Percentiles rank a stretch among this genome's conserved stretches.
phyloP scores from a whole-genome alignment of 2,888 invertebrate genomes.

The Gortyna flavago region DNA sequence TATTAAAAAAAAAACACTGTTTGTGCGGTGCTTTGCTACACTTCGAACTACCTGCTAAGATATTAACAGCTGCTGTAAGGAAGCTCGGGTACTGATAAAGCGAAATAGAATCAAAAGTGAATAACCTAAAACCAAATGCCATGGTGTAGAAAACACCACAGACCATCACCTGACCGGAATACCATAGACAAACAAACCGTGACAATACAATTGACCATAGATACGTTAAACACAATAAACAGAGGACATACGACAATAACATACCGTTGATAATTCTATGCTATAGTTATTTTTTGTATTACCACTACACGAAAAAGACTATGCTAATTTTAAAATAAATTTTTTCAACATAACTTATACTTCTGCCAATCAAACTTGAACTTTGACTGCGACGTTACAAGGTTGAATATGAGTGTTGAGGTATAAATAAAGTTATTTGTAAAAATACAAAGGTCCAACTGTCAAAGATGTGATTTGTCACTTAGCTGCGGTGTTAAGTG shows the following conservation, averaged over 20 bases:
- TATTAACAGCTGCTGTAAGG: neutral
- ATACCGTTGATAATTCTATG: slow-evolving; percentile 65
- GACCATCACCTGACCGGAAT: slow-evolving; percentile 62
- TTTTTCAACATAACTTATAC: slow-evolving; percentile 2
- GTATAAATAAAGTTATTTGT: slow-evolving; percentile 22
- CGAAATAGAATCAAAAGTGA: neutral
- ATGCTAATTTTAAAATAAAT: slow-evolving; percentile 59
- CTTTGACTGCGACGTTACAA: accelerated
- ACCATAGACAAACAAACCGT: slow-evolving; percentile 70
- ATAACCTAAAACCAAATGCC: neutral
- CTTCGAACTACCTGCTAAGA: neutral
- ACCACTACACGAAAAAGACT: slow-evolving; percentile 73
- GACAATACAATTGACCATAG: slow-evolving; percentile 68
- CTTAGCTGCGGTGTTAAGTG: slow-evolving; percentile 72
- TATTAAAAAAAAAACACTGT: neutral
- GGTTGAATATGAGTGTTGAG: slow-evolving; percentile 15
- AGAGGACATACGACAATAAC: slow-evolving; percentile 79
- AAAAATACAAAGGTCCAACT: slow-evolving; percentile 65
- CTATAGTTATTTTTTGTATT: slow-evolving; percentile 71
- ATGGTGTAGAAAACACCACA: slow-evolving; percentile 21
- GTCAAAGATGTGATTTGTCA: slow-evolving; percentile 79
- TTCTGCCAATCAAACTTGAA: slow-evolving; percentile 15
- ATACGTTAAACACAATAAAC: slow-evolving; percentile 64
- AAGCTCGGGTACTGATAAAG: neutral
- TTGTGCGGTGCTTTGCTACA: neutral